phyloP scores from a whole-genome alignment of 2,113 vertebrate species.

The Ictalurus furcatus region DNA sequence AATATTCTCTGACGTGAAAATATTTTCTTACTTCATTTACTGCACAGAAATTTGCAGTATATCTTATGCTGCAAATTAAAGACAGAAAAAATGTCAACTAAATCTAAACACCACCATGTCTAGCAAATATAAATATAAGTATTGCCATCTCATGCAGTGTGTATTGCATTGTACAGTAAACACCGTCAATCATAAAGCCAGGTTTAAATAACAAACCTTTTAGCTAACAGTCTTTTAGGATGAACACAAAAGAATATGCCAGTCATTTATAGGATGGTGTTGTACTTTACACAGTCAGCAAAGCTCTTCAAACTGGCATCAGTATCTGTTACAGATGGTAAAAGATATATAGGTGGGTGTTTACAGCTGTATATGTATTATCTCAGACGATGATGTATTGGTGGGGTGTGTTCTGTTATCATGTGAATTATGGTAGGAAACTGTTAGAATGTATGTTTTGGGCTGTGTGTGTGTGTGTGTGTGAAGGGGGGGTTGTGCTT shows the following conservation, averaged over 20 bases:
- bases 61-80: neutral
- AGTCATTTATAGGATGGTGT: neutral
- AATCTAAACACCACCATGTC: neutral
- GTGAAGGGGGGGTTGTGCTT: neutral
- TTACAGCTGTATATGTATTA: neutral
- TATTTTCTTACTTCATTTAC: neutral
- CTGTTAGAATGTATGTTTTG: neutral
- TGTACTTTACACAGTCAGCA: neutral
- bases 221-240: neutral
- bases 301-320: neutral
- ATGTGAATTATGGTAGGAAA: slow-evolving; percentile 27
- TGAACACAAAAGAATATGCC: neutral
- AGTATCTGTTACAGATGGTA: slow-evolving; percentile 1
- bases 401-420: slow-evolving; percentile 12
- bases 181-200: neutral
- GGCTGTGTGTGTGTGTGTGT: slow-evolving; percentile 9
- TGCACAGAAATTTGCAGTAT: neutral
- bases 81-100: neutral
- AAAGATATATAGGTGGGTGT: slow-evolving; percentile 7
- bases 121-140: neutral
- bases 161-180: neutral
- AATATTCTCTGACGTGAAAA: neutral
- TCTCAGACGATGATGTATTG: slow-evolving; percentile 11
- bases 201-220: neutral
- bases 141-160: neutral